phyloP scores from a whole-genome alignment of 2,797 vertebrate genomes.

The Falco novaeseelandiae region DNA sequence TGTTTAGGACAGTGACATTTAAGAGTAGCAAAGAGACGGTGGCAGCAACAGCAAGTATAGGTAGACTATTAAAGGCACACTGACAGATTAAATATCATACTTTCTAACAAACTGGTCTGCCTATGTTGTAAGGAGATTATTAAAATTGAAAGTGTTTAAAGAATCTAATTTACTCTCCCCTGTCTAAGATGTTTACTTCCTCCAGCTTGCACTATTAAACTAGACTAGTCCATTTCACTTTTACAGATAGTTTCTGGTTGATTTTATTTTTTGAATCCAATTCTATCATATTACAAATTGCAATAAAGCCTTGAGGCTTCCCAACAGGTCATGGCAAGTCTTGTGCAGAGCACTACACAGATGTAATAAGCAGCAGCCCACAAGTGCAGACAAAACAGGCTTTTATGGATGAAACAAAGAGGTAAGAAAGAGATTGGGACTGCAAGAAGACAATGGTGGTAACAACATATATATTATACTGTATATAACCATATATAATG shows the following conservation, averaged over 20 bases:
- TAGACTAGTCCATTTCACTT: neutral
- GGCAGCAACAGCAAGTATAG: neutral
- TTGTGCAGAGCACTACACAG: neutral
- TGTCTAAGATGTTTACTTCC: conserved; percentile 23
- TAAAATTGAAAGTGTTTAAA: conserved; percentile 11
- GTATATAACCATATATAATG: neutral
- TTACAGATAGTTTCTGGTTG: neutral
- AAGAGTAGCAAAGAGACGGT: neutral
- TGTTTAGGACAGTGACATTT: neutral
- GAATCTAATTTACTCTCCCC: conserved; percentile 28
- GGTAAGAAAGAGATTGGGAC: neutral
- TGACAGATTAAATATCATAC: conserved; percentile 6
- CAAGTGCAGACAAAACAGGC: neutral
- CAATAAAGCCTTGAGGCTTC: neutral
- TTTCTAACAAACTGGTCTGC: neutral
- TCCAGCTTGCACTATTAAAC: conserved; percentile 11
- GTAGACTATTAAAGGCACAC: neutral
- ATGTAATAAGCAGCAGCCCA: neutral
- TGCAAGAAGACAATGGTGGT: neutral
- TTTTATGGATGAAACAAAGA: neutral
- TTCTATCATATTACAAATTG: conserved; percentile 16
- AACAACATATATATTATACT: neutral
- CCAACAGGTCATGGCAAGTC: neutral
- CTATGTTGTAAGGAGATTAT: conserved; percentile 5
- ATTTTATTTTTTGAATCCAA: conserved; percentile 42